phyloP scores from a whole-genome alignment of 2,113 vertebrate species.

The Blennius ocellaris region DNA sequence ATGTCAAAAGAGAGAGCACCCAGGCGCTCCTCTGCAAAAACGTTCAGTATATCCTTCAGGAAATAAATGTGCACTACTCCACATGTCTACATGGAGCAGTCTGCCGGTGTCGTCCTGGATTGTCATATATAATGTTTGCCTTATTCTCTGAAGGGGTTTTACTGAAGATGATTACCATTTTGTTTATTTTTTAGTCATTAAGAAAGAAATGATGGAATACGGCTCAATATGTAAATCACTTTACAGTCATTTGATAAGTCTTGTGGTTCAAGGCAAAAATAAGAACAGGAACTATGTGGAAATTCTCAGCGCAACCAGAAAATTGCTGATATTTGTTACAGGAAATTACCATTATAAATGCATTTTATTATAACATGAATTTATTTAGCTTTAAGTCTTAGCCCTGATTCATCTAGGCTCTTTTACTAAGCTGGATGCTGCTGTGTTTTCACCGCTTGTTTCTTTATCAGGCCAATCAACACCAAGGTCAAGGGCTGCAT shows the following conservation, averaged over 20 bases:
- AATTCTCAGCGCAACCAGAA: not conserved
- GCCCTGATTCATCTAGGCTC: too few species aligned
- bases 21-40: conserved; percentile 44
- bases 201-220: not conserved
- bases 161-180: too few species aligned
- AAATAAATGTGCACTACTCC: conserved; percentile 29
- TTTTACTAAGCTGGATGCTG: conserved; percentile 1
- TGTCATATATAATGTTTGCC: too few species aligned
- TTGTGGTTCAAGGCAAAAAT: conserved; percentile 15
- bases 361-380: not conserved
- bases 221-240: conserved; percentile 12
- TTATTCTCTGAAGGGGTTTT: too few species aligned
- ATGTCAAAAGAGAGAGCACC: conserved; percentile 65
- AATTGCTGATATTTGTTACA: not conserved
- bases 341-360: not conserved
- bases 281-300: not conserved
- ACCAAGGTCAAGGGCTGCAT: conserved; percentile 46
- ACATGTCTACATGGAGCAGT: not conserved
- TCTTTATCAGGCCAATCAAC: conserved; percentile 53
- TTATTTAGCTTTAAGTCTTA: too few species aligned
- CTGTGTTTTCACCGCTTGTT: conserved; percentile 22
- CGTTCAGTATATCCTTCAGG: conserved; percentile 41
- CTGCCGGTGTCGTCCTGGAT: not conserved
- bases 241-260: conserved; percentile 21
- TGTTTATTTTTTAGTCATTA: too few species aligned